These are phyloP conservation scores for Kryptolebias marmoratus DNA, from an alignment of 2,113 vertebrate genomes.

Conservation along the genomic window DNA sequence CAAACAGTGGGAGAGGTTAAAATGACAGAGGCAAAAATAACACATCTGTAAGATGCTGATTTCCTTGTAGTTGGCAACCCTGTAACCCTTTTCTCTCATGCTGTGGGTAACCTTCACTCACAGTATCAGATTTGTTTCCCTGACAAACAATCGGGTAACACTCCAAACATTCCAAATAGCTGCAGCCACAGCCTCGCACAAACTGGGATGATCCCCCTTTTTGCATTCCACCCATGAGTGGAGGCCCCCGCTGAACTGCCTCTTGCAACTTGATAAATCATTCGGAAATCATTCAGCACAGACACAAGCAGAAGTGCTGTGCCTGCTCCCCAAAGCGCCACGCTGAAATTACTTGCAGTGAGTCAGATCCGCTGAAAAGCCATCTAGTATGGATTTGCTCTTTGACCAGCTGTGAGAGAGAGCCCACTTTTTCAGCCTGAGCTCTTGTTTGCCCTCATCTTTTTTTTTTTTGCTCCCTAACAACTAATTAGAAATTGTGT, in stretches of 20 bases:
- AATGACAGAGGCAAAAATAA: slow-evolving; percentile 29
- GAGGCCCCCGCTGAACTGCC: slow-evolving; percentile 42
- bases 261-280: slow-evolving; percentile 66
- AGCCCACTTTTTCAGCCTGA: slow-evolving; percentile 28
- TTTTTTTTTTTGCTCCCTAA: background rate
- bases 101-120: slow-evolving; percentile 27
- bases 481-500: slow-evolving; percentile 26
- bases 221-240: slow-evolving; percentile 44
- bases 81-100: slow-evolving; percentile 12
- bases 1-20: slow-evolving; percentile 11
- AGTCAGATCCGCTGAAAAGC: slow-evolving; percentile 54
- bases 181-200: background rate
- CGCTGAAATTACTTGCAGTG: slow-evolving; percentile 51
- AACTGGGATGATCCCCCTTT: slow-evolving; percentile 28
- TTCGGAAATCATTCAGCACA: slow-evolving; percentile 63
- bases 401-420: slow-evolving; percentile 33
- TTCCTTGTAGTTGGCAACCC: slow-evolving; percentile 14
- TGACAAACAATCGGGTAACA: slow-evolving; percentile 34
- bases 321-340: slow-evolving; percentile 44
- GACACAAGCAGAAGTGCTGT: slow-evolving; percentile 41
- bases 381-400: slow-evolving; percentile 56
- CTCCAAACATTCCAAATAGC: slow-evolving; percentile 33
- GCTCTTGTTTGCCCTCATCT: slow-evolving; percentile 22
- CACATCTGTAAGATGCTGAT: slow-evolving; percentile 18
- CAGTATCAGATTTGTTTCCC: slow-evolving; percentile 1